A percentile compares a stretch with the other conserved stretches of the same genome.
Conservation (phyloP, 2,797 vertebrate species). For the Thamnophis elegans region DNA sequence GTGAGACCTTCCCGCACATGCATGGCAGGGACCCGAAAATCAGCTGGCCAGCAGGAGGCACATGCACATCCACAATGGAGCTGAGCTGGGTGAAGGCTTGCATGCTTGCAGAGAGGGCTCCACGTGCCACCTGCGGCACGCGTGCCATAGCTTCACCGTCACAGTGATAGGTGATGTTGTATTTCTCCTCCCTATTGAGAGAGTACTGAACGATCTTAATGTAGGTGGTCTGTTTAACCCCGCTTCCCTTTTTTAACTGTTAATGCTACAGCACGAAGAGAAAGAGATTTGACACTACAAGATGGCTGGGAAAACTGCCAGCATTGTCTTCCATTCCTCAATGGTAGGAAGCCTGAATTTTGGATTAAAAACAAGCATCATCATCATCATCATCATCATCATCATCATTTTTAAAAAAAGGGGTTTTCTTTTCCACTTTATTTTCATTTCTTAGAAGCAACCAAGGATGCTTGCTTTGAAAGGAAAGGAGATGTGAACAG, state of each 20-base stretch:
- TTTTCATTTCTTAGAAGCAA: constrained; percentile 47
- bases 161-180: neutral
- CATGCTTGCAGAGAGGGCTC: too few species aligned
- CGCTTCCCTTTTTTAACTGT: neutral
- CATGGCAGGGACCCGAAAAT: too few species aligned
- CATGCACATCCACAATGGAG: too few species aligned
- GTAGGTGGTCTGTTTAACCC: neutral
- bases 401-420: constrained; percentile 34
- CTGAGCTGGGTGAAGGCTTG: too few species aligned
- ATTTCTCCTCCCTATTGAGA: neutral
- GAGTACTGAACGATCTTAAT: neutral
- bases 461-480: constrained; percentile 36
- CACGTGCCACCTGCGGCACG: too few species aligned
- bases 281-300: neutral
- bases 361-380: constrained; percentile 22
- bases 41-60: too few species aligned
- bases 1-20: too few species aligned
- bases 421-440: constrained; percentile 27
- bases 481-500: neutral
- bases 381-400: constrained; percentile 10
- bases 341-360: neutral
- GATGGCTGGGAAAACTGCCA: neutral
- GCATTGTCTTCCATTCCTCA: neutral
- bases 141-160: too few species aligned
- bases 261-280: neutral